These are phyloP conservation scores for Volucella bombylans DNA, from an alignment of 2,888 invertebrate species.

Conservation along the genomic window DNA sequence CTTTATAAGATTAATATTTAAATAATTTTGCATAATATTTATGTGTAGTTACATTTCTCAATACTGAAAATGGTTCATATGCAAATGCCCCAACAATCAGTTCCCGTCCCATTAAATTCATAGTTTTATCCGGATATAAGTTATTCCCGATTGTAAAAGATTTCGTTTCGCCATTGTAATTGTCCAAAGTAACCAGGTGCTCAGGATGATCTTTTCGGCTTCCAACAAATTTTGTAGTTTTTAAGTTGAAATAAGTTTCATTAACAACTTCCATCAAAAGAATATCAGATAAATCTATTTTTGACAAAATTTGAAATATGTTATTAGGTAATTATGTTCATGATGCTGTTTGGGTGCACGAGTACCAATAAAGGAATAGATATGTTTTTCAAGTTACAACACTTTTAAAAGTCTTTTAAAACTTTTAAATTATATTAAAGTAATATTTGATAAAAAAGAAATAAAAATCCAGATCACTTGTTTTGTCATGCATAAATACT, in stretches of 20 bases:
- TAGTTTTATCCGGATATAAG: conserved; percentile 79
- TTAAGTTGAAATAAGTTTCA: conserved; percentile 76
- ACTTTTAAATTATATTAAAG: no score
- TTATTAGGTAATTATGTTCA: no score
- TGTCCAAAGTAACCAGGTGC: conserved; percentile 76
- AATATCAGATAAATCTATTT: conserved; percentile 78
- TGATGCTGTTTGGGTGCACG: no score
- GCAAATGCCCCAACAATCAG: conserved; percentile 79
- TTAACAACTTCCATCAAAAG: conserved; percentile 75
- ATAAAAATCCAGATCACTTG: no score
- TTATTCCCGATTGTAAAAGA: conserved; percentile 68
- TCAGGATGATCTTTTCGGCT: conserved; percentile 75
- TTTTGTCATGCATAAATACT: neutral
- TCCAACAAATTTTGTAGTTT: conserved; percentile 80
- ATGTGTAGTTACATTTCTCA: conserved; percentile 76
- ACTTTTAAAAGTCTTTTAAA: no score
- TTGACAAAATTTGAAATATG: neutral
- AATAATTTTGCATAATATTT: neutral
- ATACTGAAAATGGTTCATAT: conserved; percentile 79
- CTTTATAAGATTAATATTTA: conserved; percentile 3
- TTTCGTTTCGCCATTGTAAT: conserved; percentile 71
- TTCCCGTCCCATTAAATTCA: conserved; percentile 78
- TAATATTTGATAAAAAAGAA: no score
- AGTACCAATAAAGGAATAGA: no score
- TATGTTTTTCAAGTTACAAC: no score